Conservation (phyloP, 92 coral and sea anemone species). For the Phymanthus crucifer region DNA sequence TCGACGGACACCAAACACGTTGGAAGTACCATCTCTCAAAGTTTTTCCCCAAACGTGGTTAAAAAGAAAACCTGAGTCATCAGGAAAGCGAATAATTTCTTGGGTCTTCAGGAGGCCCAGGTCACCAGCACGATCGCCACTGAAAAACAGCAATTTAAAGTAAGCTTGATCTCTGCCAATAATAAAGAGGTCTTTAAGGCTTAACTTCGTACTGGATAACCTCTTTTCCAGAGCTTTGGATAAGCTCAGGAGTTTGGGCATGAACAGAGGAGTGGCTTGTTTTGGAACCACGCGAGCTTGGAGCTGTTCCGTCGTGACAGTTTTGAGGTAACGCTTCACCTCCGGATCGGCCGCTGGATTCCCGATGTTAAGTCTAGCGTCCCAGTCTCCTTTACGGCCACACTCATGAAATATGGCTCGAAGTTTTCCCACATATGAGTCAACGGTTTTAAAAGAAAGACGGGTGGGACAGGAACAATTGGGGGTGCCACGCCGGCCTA, state of each 20-base stretch:
- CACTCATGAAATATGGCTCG: too few species aligned
- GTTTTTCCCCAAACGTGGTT: conserved; percentile 5
- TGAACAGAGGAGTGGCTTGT: too few species aligned
- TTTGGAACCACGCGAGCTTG: conserved; percentile 3
- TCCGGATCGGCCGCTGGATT: conserved; percentile 3
- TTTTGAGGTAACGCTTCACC: neutral
- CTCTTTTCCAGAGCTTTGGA: too few species aligned
- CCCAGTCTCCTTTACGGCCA: too few species aligned
- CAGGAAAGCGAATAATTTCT: conserved; percentile 9
- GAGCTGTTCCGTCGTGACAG: neutral
- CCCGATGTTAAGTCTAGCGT: neutral
- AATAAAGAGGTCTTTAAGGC: too few species aligned
- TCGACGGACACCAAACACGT: neutral
- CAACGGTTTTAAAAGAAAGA: neutral
- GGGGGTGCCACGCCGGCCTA: too few species aligned
- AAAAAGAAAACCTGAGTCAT: conserved; percentile 6
- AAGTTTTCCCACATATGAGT: neutral
- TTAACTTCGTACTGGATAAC: too few species aligned
- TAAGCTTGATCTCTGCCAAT: too few species aligned
- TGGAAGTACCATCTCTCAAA: neutral
- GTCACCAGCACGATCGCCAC: conserved; percentile 20
- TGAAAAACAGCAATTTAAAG: too few species aligned
- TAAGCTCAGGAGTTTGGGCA: too few species aligned
- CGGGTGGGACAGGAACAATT: too few species aligned
- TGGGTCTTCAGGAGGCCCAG: conserved; percentile 10